Evolutionary conservation across 2,888 invertebrate genomes (phyloP).

Genomic region (Parnassius glacialis): DNA sequence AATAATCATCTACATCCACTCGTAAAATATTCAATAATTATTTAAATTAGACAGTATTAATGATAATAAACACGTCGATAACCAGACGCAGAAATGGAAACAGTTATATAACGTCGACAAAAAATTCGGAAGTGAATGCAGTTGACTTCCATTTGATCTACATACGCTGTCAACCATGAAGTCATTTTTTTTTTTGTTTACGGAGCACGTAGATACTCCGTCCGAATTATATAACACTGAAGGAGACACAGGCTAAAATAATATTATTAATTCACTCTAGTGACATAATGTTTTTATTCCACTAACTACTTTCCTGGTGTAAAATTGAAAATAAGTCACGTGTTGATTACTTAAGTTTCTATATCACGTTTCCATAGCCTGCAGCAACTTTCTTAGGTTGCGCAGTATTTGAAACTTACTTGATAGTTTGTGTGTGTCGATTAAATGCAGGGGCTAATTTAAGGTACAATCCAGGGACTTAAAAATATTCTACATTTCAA

Average conservation of each 20-base stretch:
- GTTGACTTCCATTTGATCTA: slow-evolving; percentile 48
- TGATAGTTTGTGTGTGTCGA: slow-evolving; percentile 12
- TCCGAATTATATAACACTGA: slow-evolving; percentile 20
- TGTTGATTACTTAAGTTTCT: slow-evolving; percentile 52
- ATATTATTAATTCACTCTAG: slow-evolving; percentile 27
- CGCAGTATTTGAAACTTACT: slow-evolving; percentile 25
- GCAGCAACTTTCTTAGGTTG: slow-evolving; percentile 27
- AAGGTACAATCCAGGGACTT: not conserved
- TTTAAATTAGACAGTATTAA: slow-evolving; percentile 5
- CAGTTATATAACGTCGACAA: slow-evolving; percentile 44
- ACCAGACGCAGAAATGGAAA: slow-evolving; percentile 28
- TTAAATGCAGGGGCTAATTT: not conserved
- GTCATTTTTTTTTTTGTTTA: slow-evolving; percentile 26
- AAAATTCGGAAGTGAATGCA: slow-evolving; percentile 66
- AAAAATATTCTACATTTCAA: not conserved
- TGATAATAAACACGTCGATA: slow-evolving; percentile 14
- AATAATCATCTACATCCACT: not conserved
- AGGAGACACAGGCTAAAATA: slow-evolving; percentile 21
- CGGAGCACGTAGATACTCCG: not conserved
- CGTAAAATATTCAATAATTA: not conserved
- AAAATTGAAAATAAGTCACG: slow-evolving; percentile 54
- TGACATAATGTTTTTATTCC: slow-evolving; percentile 28
- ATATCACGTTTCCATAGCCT: slow-evolving; percentile 47
- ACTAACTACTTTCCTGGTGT: slow-evolving; percentile 53
- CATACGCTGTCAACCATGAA: slow-evolving; percentile 42